Conservation (phyloP, 2,113 vertebrate species). For the Sorex fumeus region DNA sequence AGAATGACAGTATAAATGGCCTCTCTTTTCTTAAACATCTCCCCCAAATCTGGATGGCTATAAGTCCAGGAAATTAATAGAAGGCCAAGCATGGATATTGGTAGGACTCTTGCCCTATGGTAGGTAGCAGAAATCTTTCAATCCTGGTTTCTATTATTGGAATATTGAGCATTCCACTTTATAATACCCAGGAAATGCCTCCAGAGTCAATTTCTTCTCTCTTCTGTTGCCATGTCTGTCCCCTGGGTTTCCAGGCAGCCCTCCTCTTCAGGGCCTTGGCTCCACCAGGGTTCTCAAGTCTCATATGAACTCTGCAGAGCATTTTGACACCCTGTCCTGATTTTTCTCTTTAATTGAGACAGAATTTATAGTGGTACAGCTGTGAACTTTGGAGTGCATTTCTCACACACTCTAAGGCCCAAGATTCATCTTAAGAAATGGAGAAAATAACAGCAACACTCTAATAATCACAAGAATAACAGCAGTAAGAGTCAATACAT, state of each 20-base stretch:
- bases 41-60: not conserved
- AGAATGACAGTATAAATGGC: not conserved
- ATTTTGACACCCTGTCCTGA: not conserved
- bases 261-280: not conserved
- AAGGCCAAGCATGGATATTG: not conserved
- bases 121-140: not conserved
- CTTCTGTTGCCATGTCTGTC: not conserved
- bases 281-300: not conserved
- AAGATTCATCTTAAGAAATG: slow-evolving; percentile 44
- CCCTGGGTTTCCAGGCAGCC: not conserved
- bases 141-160: not conserved
- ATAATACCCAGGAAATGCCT: not conserved
- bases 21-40: not conserved
- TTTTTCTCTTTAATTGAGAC: not conserved
- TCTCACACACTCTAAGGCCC: slow-evolving; percentile 1
- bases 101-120: not conserved
- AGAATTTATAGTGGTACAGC: not conserved
- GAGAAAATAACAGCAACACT: not conserved
- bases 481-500: not conserved
- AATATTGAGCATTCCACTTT: not conserved
- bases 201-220: not conserved
- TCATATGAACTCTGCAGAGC: not conserved
- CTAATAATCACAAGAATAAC: not conserved
- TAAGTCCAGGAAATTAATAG: not conserved
- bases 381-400: not conserved